A percentile compares a stretch with the other conserved stretches of the same genome.
These are phyloP conservation scores for Cariama cristata DNA, from an alignment of 2,113 vertebrate genomes.

Conservation along the genomic window DNA sequence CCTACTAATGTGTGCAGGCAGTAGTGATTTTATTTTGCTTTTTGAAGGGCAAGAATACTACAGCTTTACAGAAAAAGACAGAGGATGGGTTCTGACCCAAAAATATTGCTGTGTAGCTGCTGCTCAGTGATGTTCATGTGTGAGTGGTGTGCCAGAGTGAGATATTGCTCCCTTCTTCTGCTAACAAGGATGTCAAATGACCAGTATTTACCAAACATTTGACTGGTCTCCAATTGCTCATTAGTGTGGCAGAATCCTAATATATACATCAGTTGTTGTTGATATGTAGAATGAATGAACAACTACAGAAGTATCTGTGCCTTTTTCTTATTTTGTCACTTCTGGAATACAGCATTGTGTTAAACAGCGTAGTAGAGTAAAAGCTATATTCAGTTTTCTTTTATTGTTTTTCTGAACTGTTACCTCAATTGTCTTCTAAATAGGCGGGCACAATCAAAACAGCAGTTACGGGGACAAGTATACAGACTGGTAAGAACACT, in stretches of 20 bases:
- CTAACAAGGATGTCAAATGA: not conserved
- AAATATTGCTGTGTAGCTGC: not conserved
- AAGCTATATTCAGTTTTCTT: not conserved
- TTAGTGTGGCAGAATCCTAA: not conserved
- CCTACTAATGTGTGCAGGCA: not conserved
- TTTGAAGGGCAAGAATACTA: not conserved
- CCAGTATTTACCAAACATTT: not conserved
- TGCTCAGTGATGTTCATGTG: not conserved
- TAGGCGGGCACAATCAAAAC: constrained; percentile 94
- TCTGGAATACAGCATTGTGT: not conserved
- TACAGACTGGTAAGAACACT: constrained; percentile 86
- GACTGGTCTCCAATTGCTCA: not conserved
- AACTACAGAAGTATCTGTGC: not conserved
- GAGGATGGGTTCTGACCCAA: not conserved
- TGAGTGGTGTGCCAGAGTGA: not conserved
- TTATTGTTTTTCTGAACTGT: not conserved
- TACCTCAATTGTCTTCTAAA: constrained; percentile 47
- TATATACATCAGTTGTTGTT: not conserved
- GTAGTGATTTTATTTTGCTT: not conserved
- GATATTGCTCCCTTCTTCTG: not conserved
- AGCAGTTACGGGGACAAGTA: constrained; percentile 86
- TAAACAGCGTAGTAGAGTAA: not conserved
- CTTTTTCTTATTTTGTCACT: not conserved
- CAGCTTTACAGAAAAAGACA: not conserved
- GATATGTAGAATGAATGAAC: not conserved